Percentiles rank a stretch among this genome's conserved stretches.
These are phyloP conservation scores for Drosophila siamana DNA, from an alignment of 2,888 invertebrate genomes.

Conservation along the genomic window DNA sequence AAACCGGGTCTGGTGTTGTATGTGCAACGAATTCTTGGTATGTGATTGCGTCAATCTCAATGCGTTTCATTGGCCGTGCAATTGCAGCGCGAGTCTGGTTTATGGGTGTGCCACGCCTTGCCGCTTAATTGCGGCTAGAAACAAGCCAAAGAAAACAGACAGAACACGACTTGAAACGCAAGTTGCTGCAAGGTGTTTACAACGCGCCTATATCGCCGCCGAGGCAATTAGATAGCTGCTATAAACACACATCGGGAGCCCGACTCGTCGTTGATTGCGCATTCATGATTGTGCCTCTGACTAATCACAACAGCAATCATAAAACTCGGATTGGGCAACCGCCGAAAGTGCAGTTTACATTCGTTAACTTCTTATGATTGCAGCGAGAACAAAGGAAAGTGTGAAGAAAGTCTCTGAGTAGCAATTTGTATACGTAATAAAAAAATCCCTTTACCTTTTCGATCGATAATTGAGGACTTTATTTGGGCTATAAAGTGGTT, in stretches of 20 bases:
- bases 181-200: slow-evolving; percentile 52
- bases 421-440: neutral
- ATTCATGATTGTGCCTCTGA: slow-evolving; percentile 11
- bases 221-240: slow-evolving; percentile 20
- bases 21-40: slow-evolving; percentile 53
- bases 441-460: neutral
- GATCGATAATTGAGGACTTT: no score
- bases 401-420: neutral
- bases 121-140: slow-evolving; percentile 32
- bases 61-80: slow-evolving; percentile 29
- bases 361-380: neutral
- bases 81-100: slow-evolving; percentile 17
- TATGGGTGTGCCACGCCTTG: slow-evolving; percentile 17
- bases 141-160: neutral
- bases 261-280: neutral
- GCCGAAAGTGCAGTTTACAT: slow-evolving; percentile 4
- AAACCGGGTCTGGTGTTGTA: slow-evolving; percentile 14
- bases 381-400: neutral
- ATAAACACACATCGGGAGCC: slow-evolving; percentile 5
- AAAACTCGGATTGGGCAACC: neutral
- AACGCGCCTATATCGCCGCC: slow-evolving; percentile 15
- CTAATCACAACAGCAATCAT: neutral
- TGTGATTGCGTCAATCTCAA: slow-evolving; percentile 59
- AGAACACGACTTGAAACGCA: slow-evolving; percentile 43
- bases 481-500: no score